Percentiles rank a stretch among this genome's conserved stretches.
phyloP scores from a whole-genome alignment of 2,113 vertebrate species.

The Alethe diademata region DNA sequence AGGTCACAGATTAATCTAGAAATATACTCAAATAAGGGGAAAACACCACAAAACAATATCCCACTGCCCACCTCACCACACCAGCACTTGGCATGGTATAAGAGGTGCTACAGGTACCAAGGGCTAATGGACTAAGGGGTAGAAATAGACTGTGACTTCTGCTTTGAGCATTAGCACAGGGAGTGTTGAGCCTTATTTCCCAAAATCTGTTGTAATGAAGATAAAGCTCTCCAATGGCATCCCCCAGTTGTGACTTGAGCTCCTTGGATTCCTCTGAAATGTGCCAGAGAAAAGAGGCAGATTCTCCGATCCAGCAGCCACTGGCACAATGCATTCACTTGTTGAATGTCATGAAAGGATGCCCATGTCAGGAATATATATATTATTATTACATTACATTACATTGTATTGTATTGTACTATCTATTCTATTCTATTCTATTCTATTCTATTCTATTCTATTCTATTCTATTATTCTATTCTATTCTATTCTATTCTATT shows the following conservation, averaged over 20 bases:
- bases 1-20: not conserved
- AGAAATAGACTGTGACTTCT: not conserved
- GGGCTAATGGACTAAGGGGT: not conserved
- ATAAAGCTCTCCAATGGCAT: not conserved
- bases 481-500: too few species aligned
- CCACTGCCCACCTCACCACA: not conserved
- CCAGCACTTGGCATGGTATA: not conserved
- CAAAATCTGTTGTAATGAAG: not conserved
- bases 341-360: not conserved
- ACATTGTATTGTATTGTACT: too few species aligned
- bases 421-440: too few species aligned
- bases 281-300: not conserved
- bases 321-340: not conserved
- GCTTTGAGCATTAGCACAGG: not conserved
- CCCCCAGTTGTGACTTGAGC: not conserved
- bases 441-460: too few species aligned
- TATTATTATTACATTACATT: too few species aligned
- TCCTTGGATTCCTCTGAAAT: not conserved
- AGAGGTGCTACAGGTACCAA: not conserved
- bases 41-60: not conserved
- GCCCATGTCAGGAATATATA: not conserved
- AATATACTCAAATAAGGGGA: not conserved
- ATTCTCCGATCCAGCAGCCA: accelerated
- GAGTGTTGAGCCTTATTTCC: not conserved
- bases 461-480: too few species aligned